phyloP scores from a whole-genome alignment of 2,797 vertebrate genomes.

The Pipistrellus nathusii region DNA sequence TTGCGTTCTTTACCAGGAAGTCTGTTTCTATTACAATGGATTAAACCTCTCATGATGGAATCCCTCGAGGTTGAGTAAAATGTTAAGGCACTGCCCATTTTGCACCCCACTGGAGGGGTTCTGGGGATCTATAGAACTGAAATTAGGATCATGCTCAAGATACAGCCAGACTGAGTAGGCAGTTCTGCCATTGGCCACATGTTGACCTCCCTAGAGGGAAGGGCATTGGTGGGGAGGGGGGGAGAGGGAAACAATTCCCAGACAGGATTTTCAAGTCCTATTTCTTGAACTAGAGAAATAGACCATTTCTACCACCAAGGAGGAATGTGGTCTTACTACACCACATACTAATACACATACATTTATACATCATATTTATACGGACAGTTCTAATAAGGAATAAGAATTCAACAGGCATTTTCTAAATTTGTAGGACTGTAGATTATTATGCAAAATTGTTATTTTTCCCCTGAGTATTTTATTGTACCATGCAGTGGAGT shows the following conservation, averaged over 20 bases:
- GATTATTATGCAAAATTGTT: background rate
- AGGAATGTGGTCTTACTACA: background rate
- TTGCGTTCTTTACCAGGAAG: background rate
- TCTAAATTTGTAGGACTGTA: background rate
- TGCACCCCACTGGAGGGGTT: background rate
- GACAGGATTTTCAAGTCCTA: background rate
- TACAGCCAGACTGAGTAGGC: fast-evolving
- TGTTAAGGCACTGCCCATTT: background rate
- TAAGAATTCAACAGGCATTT: background rate
- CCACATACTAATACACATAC: background rate
- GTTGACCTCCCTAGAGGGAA: background rate
- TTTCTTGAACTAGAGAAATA: background rate
- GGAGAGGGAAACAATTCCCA: background rate
- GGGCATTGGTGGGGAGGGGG: too few relatives aligned
- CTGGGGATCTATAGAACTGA: background rate
- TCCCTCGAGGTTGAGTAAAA: background rate
- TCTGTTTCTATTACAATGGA: background rate
- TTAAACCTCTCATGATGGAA: background rate
- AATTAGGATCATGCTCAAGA: fast-evolving
- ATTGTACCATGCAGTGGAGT: background rate
- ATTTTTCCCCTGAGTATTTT: slow-evolving; percentile 14
- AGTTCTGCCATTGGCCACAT: background rate
- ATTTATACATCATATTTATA: background rate
- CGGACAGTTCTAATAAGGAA: background rate
- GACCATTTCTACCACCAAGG: background rate